A percentile compares a stretch with the other conserved stretches of the same genome.
These are phyloP conservation scores for Liodrosophila aerea DNA, from an alignment of 2,888 invertebrate species.

Conservation along the genomic window DNA sequence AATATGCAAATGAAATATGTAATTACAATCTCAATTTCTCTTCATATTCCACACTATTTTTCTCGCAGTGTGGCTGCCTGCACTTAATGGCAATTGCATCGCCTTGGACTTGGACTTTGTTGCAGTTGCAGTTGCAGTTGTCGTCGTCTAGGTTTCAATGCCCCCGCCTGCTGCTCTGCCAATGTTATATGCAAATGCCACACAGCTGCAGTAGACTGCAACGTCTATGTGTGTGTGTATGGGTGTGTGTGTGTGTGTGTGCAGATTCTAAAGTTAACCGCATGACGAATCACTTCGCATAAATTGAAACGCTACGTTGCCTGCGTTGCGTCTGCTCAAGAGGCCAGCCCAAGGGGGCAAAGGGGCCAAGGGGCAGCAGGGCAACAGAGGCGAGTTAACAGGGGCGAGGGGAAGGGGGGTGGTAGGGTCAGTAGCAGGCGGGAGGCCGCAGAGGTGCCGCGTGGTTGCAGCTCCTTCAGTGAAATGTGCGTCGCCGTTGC, in stretches of 20 bases:
- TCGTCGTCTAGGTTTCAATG: constrained; percentile 71
- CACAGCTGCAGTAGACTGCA: constrained; percentile 58
- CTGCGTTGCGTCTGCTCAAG: constrained; percentile 61
- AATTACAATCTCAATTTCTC: too few species aligned
- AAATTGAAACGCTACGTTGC: constrained; percentile 77
- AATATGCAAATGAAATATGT: too few species aligned
- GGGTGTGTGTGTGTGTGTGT: constrained; percentile 31
- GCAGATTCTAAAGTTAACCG: constrained; percentile 77
- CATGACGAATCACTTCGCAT: constrained; percentile 78
- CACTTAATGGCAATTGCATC: constrained; percentile 20
- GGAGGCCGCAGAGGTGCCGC: constrained; percentile 21
- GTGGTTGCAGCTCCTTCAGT: constrained; percentile 50
- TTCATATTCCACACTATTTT: too few species aligned
- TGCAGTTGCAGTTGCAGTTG: constrained; percentile 21
- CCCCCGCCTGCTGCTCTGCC: constrained; percentile 28
- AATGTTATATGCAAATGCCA: constrained; percentile 67
- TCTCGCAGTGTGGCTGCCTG: background rate
- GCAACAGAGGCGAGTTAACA: background rate
- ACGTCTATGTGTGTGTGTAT: constrained; percentile 17
- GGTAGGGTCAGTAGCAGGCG: background rate
- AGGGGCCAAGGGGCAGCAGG: constrained; percentile 10
- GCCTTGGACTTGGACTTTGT: constrained; percentile 66
- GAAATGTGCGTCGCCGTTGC: constrained; percentile 64
- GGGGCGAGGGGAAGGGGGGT: background rate
- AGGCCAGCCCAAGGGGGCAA: constrained; percentile 20